Base-by-base conservation (phyloP, 2,113 vertebrate species). In the Erythrolamprus reginae region DNA sequence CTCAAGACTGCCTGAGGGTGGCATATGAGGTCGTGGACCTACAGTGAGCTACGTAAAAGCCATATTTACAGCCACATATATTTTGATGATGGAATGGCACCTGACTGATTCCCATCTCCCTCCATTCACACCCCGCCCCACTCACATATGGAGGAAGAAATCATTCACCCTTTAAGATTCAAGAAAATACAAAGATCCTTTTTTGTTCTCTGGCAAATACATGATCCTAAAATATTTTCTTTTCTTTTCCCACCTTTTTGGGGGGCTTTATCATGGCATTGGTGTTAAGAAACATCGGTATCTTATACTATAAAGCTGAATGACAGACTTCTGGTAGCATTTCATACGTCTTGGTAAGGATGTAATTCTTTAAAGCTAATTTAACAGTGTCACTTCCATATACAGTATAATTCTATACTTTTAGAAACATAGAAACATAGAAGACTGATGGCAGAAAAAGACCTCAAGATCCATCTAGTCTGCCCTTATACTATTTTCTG, bases 1-100 rank as follows among this genome's bases (percentile, higher is more conserved):
- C 93, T 92, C 24, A 92, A 85, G 85, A 93, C 88, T 86, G 5
- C 89, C 88, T 89, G 23, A 87, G 52, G 77, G 28, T 26, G 65
- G 48, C 23, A 82, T 42, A n/a, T 87, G 93, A 33, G 19, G 45
- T 50, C 8, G 21, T 23, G 61, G 56, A 92, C 70, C 86, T 56
- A 89, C 3, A 33, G 1, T 19, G 58, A 89, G 24, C 65, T 88
- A 92, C 88, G 10, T 85, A 93, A 93, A 94, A 86, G 53, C 47
- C 33, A 56, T 89, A 84, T 85, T n/a, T 89, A 84, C 55, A 83
- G 47, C 42, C 28, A 4, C 52, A 7, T 4, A 7, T 38, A 26
- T 1, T 93, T 93, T 92, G 91, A 83, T 86, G 52, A 89, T 91
- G 86, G 45, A 91, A 89, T 0, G 0, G 2, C 87, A 88, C 50